These are phyloP conservation scores for Diploptera punctata DNA, from an alignment of 2,888 invertebrate species.

Conservation along the genomic window DNA sequence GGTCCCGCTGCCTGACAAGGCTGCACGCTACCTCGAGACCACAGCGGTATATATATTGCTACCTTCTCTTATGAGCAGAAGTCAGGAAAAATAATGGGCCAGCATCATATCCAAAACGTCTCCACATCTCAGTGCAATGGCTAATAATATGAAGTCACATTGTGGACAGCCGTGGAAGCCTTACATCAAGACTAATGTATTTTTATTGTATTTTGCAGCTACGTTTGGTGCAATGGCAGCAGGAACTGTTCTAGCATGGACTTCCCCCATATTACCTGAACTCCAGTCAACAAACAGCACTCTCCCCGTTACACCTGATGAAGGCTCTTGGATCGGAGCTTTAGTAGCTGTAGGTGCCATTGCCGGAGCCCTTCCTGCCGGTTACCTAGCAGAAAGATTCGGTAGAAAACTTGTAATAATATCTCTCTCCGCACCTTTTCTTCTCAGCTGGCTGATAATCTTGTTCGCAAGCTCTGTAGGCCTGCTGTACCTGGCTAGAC, in stretches of 20 bases:
- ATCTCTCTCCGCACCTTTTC: slow-evolving; percentile 61
- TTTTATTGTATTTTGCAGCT: slow-evolving; percentile 56
- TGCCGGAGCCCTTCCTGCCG: slow-evolving; percentile 34
- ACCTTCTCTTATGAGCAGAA: too few relatives aligned
- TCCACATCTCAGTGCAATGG: too few relatives aligned
- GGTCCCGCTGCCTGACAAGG: too few relatives aligned
- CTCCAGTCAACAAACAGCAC: slow-evolving; percentile 54
- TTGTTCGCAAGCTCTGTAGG: slow-evolving; percentile 59
- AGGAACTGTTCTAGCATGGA: slow-evolving; percentile 80
- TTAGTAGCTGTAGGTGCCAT: slow-evolving; percentile 41
- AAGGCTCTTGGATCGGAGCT: slow-evolving; percentile 74
- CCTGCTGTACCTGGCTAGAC: slow-evolving; percentile 59
- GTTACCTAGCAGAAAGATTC: slow-evolving; percentile 29
- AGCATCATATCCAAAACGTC: too few relatives aligned
- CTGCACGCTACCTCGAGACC: too few relatives aligned
- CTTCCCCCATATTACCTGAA: slow-evolving; percentile 70
- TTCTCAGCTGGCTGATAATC: slow-evolving; percentile 64
- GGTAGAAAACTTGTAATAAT: slow-evolving; percentile 52
- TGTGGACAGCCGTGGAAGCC: too few relatives aligned
- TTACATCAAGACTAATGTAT: too few relatives aligned
- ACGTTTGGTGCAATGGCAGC: slow-evolving; percentile 80
- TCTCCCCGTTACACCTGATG: slow-evolving; percentile 48
- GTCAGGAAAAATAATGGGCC: too few relatives aligned
- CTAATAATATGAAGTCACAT: too few relatives aligned
- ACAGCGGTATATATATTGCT: too few relatives aligned